Base-by-base conservation (phyloP, 1,140 invertebrate species). In the Thaumetopoea pityocampa region DNA sequence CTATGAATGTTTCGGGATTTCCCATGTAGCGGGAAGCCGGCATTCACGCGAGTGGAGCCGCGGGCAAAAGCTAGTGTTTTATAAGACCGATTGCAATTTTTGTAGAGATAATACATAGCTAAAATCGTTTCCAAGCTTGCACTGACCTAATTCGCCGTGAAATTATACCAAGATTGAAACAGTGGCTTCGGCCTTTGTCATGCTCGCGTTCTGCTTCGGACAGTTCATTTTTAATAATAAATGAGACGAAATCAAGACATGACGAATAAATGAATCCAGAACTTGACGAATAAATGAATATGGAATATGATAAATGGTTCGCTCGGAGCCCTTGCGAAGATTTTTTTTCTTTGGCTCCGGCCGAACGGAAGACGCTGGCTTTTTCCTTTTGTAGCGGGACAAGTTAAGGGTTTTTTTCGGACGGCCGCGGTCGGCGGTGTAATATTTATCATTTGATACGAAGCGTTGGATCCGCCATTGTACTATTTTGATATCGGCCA, bases 171-270 rank as follows among this genome's bases (percentile, higher is more conserved):
- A 80, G 76, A 80, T 83, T 80, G 70, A 73, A 83, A 77, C 74
- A 71, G 70, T 83, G 68, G 72, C 71, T 64, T 55, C 33, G 65
- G 57, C 65, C 64, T 56, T 67, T 63, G 68, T 77, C 68, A 68
- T 66, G 58, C 61, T 62, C 73, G 56, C 61, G 54, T 57, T 72
- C 69, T 86, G 85, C 67, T 74, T 46, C 49, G 70, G 85, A 86
- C 85, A 86, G 81, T 79, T 86, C 85, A 86, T 86, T 86, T 86
- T 86, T 86, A 86, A 86, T 85, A 86, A 84, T 82, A 86, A 86
- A 86, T 85, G 81, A 85, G 74, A 83, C 68, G 84, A 85, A 86
- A 86, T 86, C 82, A 85, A 81, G 79, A 81, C 80, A 77, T 79
- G 85, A 84, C 81, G 85, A 86, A 86, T 86, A 86, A 86, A 86